Base-by-base conservation (phyloP, 2,888 invertebrate species). In the Eupithecia abbreviata region DNA sequence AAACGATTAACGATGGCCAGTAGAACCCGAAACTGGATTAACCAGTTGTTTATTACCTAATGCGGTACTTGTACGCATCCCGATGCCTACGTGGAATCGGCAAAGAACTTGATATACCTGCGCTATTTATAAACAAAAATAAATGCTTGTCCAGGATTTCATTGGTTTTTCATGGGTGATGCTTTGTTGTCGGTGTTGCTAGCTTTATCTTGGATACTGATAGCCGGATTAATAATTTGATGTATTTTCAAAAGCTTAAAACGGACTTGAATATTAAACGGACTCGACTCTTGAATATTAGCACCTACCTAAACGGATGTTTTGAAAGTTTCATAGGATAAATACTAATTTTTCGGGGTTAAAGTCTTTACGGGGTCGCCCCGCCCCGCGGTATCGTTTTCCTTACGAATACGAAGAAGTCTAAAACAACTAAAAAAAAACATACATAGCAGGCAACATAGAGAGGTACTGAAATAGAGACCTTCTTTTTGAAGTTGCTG, bases 111-210 rank as follows among this genome's bases (percentile, higher is more conserved):
- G 81, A 80, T 81, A 78, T 78, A 84, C 83, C 83, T 83, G 80
- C n/a, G 86, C 85, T 89, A 89, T 89, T 88, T 88, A 84, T 88
- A 88, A 84, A 87, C 81, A 78, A 84, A 87, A 89, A 89, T 86
- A 89, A 88, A 80, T 30, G 72, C n/a, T 62, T 65, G 68, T 78
- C 78, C 78, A 74, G 80, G 71, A 78, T 81, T 78, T 78, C 51
- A 78, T 71, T 13, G 67, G 67, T 70, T 58, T 73, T 73, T 62
- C 62, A 43, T 76, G 72, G 73, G 13, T 72, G 75, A 62, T 62
- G 74, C 71, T 73, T 72, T 68, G 66, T 71, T 58, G 47, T 47
- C 18, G 68, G 73, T 74, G 80, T 80, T 79, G 78, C 80, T 72
- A 78, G 4, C 15, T 62, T 73, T 42, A 42, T 41, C 15, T 42